Evolutionary conservation across 2,113 vertebrate species (phyloP).

Genomic region (pig (Sus scrofa)): T2T-Sscrofa CM000819.6:43507001-43507500

Average conservation of each 20-base stretch:
- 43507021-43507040: too few species aligned
- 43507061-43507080: too few species aligned
- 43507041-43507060: too few species aligned
- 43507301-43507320: neutral
- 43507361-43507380: too few species aligned
- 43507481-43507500: neutral
- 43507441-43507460: neutral
- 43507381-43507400: neutral
- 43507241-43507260: neutral
- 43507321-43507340: neutral
- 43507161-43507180: neutral
- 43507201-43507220: neutral
- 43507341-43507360: neutral
- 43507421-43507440: neutral
- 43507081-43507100: neutral
- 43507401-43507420: neutral
- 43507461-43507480: neutral
- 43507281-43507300: neutral
- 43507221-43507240: neutral
- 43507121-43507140: neutral
- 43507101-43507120: neutral
- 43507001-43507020: too few species aligned
- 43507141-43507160: neutral
- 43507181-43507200: neutral
- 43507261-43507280: conserved; percentile 18